A percentile compares a stretch with the other conserved stretches of the same genome.
These are phyloP conservation scores for Tinea pellionella DNA, from an alignment of 2,888 invertebrate species.

Conservation along the genomic window DNA sequence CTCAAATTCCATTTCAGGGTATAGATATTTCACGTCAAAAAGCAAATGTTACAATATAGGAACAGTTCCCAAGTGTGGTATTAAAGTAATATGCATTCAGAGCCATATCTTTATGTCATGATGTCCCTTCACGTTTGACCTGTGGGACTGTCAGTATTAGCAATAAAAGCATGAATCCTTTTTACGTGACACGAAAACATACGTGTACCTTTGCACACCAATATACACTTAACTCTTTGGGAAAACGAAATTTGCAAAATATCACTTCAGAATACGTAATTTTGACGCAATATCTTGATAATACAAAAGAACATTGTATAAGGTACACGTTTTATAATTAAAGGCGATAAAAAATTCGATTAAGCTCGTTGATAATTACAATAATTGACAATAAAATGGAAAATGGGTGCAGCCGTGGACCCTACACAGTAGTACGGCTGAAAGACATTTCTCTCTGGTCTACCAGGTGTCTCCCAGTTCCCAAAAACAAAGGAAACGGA, in stretches of 20 bases:
- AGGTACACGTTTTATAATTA: no score
- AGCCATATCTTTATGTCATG: background rate
- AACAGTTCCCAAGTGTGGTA: background rate
- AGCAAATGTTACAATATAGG: background rate
- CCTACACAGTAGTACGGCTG: no score
- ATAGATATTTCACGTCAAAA: no score
- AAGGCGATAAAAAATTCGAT: no score
- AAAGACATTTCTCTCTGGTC: no score
- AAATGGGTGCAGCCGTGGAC: no score
- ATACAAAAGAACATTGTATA: no score
- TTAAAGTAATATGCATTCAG: constrained; percentile 5
- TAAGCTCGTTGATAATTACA: no score
- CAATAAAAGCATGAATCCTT: background rate
- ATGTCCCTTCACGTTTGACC: constrained; percentile 1
- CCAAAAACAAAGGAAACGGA: no score
- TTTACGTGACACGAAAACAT: background rate
- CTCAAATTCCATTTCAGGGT: no score
- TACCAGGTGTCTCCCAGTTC: no score
- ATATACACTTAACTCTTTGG: background rate
- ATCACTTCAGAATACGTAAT: background rate
- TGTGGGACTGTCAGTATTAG: background rate
- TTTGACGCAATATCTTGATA: background rate
- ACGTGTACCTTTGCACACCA: background rate
- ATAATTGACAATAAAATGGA: no score
- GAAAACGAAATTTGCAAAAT: background rate